These are phyloP conservation scores for Bombus waltoni DNA, from an alignment of 1,140 invertebrate genomes.

Conservation along the genomic window DNA sequence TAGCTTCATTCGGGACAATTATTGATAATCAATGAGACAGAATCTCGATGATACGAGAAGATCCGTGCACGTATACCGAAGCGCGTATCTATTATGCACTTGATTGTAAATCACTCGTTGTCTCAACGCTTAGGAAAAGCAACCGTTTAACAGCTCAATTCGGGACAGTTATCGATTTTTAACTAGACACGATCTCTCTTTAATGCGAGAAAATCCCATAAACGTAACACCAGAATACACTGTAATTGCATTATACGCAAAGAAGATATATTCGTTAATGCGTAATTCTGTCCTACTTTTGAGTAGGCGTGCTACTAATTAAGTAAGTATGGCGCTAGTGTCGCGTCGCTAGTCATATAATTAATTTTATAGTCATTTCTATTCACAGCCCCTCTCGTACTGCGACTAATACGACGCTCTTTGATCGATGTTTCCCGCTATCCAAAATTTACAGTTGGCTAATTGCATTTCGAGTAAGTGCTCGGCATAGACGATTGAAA, in stretches of 20 bases:
- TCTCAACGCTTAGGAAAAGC: not conserved
- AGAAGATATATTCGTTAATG: not conserved
- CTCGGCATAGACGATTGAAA: not conserved
- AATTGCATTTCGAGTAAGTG: not conserved
- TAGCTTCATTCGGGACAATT: not conserved
- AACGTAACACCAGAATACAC: not conserved
- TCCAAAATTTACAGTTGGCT: constrained; percentile 7
- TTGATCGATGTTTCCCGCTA: not conserved
- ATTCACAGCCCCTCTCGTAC: not conserved
- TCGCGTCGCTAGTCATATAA: not conserved
- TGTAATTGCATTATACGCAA: not conserved
- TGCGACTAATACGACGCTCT: not conserved
- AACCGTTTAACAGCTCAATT: not conserved
- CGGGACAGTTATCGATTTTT: not conserved
- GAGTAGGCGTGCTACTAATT: not conserved
- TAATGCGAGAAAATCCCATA: not conserved
- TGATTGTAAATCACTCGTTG: not conserved
- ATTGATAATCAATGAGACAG: constrained; percentile 1
- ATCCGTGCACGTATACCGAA: not conserved
- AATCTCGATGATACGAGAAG: not conserved
- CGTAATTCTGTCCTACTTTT: not conserved
- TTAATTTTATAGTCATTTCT: not conserved
- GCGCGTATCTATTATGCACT: not conserved
- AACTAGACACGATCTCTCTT: not conserved
- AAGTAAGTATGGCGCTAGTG: too few relatives aligned